phyloP scores from a whole-genome alignment of 2,888 invertebrate genomes.

The Drosophila kambysellisi region DNA sequence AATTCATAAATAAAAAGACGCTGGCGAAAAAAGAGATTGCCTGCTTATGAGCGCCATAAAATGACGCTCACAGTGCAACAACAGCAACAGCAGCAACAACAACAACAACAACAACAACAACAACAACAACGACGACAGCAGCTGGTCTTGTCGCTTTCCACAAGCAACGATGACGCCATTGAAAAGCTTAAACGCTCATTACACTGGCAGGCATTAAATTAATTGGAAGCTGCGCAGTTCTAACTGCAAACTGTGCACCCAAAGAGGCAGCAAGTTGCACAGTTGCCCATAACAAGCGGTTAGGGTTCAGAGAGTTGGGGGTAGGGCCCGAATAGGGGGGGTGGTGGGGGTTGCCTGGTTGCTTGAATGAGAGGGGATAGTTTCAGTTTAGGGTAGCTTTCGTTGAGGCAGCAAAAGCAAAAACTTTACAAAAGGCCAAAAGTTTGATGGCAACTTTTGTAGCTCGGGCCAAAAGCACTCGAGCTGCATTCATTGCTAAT shows the following conservation, averaged over 20 bases:
- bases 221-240: constrained; percentile 76
- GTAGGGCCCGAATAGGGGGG: too few relatives aligned
- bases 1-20: constrained; percentile 58
- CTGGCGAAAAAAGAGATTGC: constrained; percentile 37
- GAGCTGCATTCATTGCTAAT: constrained; percentile 81
- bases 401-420: constrained; percentile 54
- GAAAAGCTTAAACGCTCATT: constrained; percentile 80
- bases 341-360: neutral
- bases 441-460: constrained; percentile 80
- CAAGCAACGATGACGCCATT: constrained; percentile 59
- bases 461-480: constrained; percentile 73
- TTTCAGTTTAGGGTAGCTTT: constrained; percentile 20
- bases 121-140: constrained; percentile 20
- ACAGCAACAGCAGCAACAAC: constrained; percentile 14
- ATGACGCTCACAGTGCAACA: constrained; percentile 46
- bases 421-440: constrained; percentile 81
- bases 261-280: constrained; percentile 40
- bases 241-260: constrained; percentile 60
- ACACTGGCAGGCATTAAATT: constrained; percentile 81
- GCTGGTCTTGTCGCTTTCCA: constrained; percentile 52
- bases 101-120: constrained; percentile 7
- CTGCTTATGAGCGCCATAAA: constrained; percentile 60
- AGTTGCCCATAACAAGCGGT: constrained; percentile 46
- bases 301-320: constrained; percentile 1
- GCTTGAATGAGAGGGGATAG: constrained; percentile 8